Conservation (phyloP, 2,797 vertebrate genomes). For the Coilia nasus region DNA sequence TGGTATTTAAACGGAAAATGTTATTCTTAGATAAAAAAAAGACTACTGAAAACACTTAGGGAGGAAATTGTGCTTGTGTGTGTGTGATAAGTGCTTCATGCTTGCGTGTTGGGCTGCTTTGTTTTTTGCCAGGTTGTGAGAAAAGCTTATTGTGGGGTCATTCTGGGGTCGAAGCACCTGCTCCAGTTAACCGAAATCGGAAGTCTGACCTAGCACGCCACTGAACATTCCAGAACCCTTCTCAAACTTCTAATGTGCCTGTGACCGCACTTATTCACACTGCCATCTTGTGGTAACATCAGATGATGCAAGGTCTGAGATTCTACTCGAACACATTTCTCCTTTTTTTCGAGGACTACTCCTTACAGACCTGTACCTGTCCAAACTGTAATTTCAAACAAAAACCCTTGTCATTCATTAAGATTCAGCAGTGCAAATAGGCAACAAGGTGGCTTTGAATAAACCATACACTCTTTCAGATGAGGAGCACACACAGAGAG, state of each 20-base stretch:
- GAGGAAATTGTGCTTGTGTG: conserved; percentile 62
- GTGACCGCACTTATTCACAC: neutral
- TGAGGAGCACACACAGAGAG: no score
- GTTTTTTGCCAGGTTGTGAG: conserved; percentile 28
- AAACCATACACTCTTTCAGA: no score
- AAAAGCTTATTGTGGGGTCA: neutral
- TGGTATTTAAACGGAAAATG: conserved; percentile 76
- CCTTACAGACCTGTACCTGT: no score
- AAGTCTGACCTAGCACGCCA: neutral
- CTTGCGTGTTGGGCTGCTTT: neutral
- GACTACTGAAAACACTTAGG: conserved; percentile 66
- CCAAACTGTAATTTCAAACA: no score
- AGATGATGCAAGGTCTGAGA: neutral
- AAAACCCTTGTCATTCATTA: no score
- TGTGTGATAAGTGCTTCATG: conserved; percentile 47
- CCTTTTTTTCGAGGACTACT: no score
- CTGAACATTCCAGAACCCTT: neutral
- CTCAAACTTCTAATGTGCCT: neutral
- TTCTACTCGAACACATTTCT: no score
- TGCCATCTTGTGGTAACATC: neutral
- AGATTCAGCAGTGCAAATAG: no score
- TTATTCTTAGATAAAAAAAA: conserved; percentile 72
- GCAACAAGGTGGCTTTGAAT: no score
- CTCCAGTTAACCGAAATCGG: neutral
- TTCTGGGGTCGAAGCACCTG: neutral